Evolutionary conservation across 2,888 invertebrate species (phyloP).

Genomic region (Crocallis elinguaria): DNA sequence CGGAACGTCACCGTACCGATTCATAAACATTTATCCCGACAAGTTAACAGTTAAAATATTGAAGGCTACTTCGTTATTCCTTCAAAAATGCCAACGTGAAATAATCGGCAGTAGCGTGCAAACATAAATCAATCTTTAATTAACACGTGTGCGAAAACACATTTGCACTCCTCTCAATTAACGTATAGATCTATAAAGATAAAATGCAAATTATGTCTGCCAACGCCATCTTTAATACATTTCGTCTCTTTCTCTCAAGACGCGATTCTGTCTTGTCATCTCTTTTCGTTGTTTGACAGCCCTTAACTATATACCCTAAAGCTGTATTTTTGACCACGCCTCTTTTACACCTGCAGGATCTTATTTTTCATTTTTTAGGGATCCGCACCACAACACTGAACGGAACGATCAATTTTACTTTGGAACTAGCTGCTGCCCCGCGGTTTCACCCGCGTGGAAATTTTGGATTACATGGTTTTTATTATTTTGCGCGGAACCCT

Average conservation of each 20-base stretch:
- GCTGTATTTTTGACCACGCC: conserved; percentile 46
- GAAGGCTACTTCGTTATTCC: conserved; percentile 5
- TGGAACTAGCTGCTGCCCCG: too few relatives aligned
- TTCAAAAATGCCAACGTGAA: conserved; percentile 35
- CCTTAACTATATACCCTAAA: conserved; percentile 32
- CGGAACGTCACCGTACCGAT: too few relatives aligned
- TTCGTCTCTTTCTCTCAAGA: conserved; percentile 43
- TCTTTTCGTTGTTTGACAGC: conserved; percentile 37
- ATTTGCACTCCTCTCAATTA: conserved; percentile 74
- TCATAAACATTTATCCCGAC: too few relatives aligned
- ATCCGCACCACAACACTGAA: neutral
- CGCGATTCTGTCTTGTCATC: conserved; percentile 36
- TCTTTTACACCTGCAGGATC: conserved; percentile 50
- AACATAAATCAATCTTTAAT: conserved; percentile 76
- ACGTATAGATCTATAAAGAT: conserved; percentile 68
- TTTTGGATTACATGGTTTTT: too few relatives aligned
- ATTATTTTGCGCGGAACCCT: too few relatives aligned
- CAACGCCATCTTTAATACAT: conserved; percentile 54
- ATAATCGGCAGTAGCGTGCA: conserved; percentile 61
- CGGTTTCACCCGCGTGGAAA: too few relatives aligned
- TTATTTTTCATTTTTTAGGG: conserved; percentile 14
- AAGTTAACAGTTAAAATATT: conserved; percentile 12
- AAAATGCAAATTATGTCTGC: conserved; percentile 65
- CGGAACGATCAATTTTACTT: too few relatives aligned
- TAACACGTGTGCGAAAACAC: conserved; percentile 62